Evolutionary conservation across 2,113 vertebrate species (phyloP), one percentile per base, ranked within the genome.

Genomic region (Thymallus thymallus): DNA sequence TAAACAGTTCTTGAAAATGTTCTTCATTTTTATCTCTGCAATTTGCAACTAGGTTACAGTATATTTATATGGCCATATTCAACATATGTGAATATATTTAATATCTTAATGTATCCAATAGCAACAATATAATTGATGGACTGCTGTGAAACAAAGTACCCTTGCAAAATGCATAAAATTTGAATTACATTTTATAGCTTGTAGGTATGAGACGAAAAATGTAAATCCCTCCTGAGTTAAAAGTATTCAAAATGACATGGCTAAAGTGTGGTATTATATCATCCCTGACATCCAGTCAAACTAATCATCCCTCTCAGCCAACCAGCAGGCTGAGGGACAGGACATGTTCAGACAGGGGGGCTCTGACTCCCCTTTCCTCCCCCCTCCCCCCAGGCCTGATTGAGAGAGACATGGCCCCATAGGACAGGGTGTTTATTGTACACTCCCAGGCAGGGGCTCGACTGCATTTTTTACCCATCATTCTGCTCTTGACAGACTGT

Each of bases 351-450:
- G 56, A 60, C n/a, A 51, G 48, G n/a, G n/a, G 51, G 16, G 51
- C 16, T 55, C 51, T n/a, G 56, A 29, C 63, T 22, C 29, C 35
- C 18, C 65, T 4, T 32, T 23, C 65, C 20, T 30, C 62, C 16
- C 14, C 12, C 23, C 22, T n/a, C 64, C 29, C 30, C 55, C 4
- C 24, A 70, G 41, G 23, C 22, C 32, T 74, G 3, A 58, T 45
- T 55, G 5, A 77, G 22, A 60, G 18, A 73, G 66, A 48, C 65
- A 58, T 56, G 58, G 30, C 61, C 69, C 63, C 32, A 69, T 18
- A 16, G 26, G 45, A 20, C 58, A 22, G 32, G 26, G 65, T 56
- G 6, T 66, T 63, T 70, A 32, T 13, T 62, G 1, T 32, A 46
- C 35, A 18, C 35, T 56, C 46, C 14, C 75, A 46, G 66, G 56